Percentiles rank a stretch among this genome's conserved stretches.
These are phyloP conservation scores for Morpho achilles DNA, from an alignment of 2,888 invertebrate genomes.

Conservation along the genomic window DNA sequence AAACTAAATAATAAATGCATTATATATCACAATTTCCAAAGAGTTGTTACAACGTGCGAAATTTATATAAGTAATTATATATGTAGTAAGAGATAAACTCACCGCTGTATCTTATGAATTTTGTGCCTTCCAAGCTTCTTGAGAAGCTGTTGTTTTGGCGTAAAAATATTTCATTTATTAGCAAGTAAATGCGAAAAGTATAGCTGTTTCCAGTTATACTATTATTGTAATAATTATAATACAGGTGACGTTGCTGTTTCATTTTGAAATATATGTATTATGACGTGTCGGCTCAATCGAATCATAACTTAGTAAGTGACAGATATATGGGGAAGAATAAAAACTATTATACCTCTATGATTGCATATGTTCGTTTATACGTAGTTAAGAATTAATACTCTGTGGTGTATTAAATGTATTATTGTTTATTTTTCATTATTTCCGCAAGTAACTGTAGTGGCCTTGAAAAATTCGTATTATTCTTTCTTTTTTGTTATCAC, in stretches of 20 bases:
- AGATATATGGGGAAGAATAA: too few relatives aligned
- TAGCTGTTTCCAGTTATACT: conserved; percentile 11
- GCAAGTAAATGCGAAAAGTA: conserved; percentile 6
- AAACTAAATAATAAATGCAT: too few relatives aligned
- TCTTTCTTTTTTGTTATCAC: too few relatives aligned
- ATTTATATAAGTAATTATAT: conserved; percentile 10
- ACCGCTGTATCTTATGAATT: conserved; percentile 74
- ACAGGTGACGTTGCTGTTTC: conserved; percentile 14
- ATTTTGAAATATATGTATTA: conserved; percentile 2
- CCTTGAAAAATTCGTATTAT: too few relatives aligned
- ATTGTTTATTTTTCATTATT: too few relatives aligned
- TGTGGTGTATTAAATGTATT: too few relatives aligned
- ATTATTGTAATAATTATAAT: conserved; percentile 18
- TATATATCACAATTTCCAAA: conserved; percentile 22
- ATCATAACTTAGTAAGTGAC: too few relatives aligned
- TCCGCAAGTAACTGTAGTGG: too few relatives aligned
- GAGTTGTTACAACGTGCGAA: conserved; percentile 25
- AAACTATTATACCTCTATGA: too few relatives aligned
- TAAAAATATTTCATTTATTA: conserved; percentile 31
- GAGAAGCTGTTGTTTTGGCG: conserved; percentile 55
- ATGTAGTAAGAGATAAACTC: conserved; percentile 35
- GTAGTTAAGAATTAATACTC: too few relatives aligned
- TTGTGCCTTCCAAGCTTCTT: conserved; percentile 65
- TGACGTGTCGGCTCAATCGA: too few relatives aligned
- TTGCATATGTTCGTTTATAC: too few relatives aligned